A percentile compares a stretch with the other conserved stretches of the same genome.
These are phyloP conservation scores for Pygoscelis adeliae DNA, from an alignment of 2,113 vertebrate species.

Conservation along the genomic window DNA sequence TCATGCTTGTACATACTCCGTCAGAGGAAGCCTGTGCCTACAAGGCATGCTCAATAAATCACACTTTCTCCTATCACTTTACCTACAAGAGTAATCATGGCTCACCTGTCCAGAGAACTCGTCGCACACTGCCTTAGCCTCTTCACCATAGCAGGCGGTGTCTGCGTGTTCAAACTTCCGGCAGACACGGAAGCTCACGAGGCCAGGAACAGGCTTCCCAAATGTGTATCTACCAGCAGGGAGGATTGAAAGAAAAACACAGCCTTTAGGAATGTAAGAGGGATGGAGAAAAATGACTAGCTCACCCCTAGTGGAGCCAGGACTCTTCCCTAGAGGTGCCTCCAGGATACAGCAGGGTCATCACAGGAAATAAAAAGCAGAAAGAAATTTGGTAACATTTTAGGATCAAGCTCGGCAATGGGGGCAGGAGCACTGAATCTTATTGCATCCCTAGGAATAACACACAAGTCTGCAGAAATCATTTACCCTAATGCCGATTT, in stretches of 20 bases:
- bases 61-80: not conserved
- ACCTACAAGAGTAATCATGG: not conserved
- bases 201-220: constrained; percentile 75
- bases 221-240: constrained; percentile 72
- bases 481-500: not conserved
- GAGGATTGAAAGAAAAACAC: not conserved
- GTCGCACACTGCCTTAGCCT: constrained; percentile 63
- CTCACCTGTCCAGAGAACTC: constrained; percentile 64
- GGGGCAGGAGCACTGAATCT: not conserved
- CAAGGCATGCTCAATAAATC: not conserved
- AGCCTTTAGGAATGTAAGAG: not conserved
- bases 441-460: not conserved
- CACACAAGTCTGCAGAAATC: not conserved
- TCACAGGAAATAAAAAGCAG: not conserved
- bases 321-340: not conserved
- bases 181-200: constrained; percentile 53
- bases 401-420: not conserved
- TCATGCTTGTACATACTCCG: not conserved
- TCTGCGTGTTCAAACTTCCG: not conserved
- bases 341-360: not conserved
- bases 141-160: constrained; percentile 33
- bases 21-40: not conserved
- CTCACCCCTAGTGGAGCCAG: not conserved
- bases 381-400: not conserved
- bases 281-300: not conserved